Base-by-base conservation (phyloP, 2,797 vertebrate genomes). In the Tauraco hartlaubi region DNA sequence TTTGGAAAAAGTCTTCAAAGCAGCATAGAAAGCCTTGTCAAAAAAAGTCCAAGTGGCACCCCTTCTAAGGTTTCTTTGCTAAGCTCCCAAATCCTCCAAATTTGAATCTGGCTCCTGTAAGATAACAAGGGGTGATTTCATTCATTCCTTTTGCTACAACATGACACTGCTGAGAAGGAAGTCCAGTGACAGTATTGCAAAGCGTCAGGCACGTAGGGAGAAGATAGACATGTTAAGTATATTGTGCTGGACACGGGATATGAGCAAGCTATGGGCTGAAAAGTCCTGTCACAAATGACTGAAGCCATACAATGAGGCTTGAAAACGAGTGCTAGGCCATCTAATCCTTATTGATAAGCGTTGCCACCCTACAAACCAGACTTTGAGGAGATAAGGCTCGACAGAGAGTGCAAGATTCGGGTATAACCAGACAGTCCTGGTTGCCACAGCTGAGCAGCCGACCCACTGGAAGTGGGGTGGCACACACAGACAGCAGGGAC, bases 1-100 rank as follows among this genome's bases (percentile, higher is more conserved):
- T 94, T 71, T 85, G 49, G 46, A 52, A 91, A 92, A 86, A 31
- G 12, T 75, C 44, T 90, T 83, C 85, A 92, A 94, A 94, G 87
- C 21, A 64, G 33, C 10, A 19, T 1, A 64, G 62, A 91, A 58
- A 75, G 62, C 31, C 7, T 2, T 13, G 62, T 94, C 2, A 92
- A 67, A 95, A 87, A 77, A 64, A 49, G 18, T 61, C 41, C 29
- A 25, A 71, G 33, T 13, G 20, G 5, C 55, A 78, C 69, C 28
- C 69, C 62, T 73, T 95, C 73, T 94, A 76, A 33, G 39, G 5
- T 83, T 97, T 94, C 87, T 84, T 31, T 75, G 76, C 79, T 92
- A 92, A 93, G 76, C 35, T 84, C 41, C 16, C 74, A 78, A 94
- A 80, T 90, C 73, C 79, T 76, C 55, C 29, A 28, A 86, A 83